These are phyloP conservation scores for Mimachlamys varia DNA, from an alignment of 2,888 invertebrate species.

Conservation along the genomic window DNA sequence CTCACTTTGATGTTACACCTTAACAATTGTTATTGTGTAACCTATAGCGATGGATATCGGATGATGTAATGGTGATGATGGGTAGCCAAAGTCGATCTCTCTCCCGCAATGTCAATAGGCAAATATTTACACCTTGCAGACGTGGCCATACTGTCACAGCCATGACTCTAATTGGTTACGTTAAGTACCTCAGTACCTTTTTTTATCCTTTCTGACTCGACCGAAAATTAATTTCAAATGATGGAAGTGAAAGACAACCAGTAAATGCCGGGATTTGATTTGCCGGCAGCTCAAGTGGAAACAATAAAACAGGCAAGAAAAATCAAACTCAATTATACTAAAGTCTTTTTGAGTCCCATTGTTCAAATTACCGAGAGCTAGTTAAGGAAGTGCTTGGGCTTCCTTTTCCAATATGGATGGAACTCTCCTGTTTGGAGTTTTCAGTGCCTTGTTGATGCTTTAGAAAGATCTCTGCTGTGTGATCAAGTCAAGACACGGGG, in stretches of 20 bases:
- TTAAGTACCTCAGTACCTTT: not conserved
- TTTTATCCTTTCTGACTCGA: not conserved
- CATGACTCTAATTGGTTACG: not conserved
- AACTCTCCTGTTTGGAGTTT: not conserved
- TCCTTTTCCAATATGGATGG: not conserved
- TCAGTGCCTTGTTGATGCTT: constrained; percentile 7
- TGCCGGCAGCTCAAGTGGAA: not conserved
- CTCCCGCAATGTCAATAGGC: constrained; percentile 4
- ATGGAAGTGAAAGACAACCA: not conserved
- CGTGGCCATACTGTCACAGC: not conserved
- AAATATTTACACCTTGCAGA: not conserved
- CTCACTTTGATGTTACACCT: constrained; percentile 28
- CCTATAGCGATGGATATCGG: not conserved
- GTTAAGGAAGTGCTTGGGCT: not conserved
- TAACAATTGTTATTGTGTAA: not conserved
- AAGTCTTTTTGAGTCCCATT: constrained; percentile 14
- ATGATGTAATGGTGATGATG: not conserved
- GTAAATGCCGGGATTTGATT: not conserved
- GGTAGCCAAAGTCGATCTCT: not conserved
- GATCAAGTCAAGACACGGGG: constrained; percentile 5
- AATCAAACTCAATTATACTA: not conserved
- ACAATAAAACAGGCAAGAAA: constrained; percentile 13
- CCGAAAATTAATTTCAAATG: constrained; percentile 8
- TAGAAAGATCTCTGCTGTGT: not conserved
- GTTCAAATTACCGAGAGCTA: constrained; percentile 3